Evolutionary conservation across 2,888 invertebrate species (phyloP).

Genomic region (Harmothoe impar): DNA sequence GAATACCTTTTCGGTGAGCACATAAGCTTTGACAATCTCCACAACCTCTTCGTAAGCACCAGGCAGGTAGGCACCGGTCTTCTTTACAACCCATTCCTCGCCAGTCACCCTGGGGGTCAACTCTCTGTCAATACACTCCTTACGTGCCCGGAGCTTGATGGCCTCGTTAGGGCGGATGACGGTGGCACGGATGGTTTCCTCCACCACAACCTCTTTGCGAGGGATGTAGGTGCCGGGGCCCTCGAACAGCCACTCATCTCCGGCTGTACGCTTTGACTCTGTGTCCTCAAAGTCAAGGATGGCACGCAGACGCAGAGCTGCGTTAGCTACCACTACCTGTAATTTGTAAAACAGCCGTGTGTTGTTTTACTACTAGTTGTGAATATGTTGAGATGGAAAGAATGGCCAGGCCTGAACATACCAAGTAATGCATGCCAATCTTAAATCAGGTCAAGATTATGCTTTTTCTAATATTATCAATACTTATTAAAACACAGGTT

Average conservation of each 20-base stretch:
- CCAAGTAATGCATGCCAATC: no score
- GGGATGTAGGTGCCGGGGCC: slow-evolving; percentile 83
- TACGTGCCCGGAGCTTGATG: slow-evolving; percentile 83
- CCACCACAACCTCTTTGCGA: slow-evolving; percentile 78
- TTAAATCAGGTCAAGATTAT: no score
- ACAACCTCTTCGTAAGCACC: slow-evolving; percentile 85
- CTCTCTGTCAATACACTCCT: slow-evolving; percentile 83
- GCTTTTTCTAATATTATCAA: no score
- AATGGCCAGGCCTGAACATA: no score
- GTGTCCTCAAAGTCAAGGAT: slow-evolving; percentile 83
- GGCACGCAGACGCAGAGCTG: slow-evolving; percentile 84
- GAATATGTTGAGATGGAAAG: no score
- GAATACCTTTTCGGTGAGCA: slow-evolving; percentile 84
- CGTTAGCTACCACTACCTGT: slow-evolving; percentile 83
- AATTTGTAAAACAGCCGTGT: background rate
- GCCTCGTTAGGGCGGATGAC: slow-evolving; percentile 84
- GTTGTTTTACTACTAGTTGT: no score
- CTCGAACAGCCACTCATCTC: slow-evolving; percentile 85
- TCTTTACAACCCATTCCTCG: slow-evolving; percentile 85
- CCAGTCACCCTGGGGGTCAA: slow-evolving; percentile 76
- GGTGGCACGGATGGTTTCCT: slow-evolving; percentile 83
- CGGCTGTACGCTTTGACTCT: slow-evolving; percentile 82
- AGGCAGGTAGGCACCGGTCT: slow-evolving; percentile 85
- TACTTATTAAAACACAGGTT: no score
- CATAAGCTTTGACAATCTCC: slow-evolving; percentile 84